phyloP scores from a whole-genome alignment of 2,888 invertebrate genomes.

The Agrochola circellaris region DNA sequence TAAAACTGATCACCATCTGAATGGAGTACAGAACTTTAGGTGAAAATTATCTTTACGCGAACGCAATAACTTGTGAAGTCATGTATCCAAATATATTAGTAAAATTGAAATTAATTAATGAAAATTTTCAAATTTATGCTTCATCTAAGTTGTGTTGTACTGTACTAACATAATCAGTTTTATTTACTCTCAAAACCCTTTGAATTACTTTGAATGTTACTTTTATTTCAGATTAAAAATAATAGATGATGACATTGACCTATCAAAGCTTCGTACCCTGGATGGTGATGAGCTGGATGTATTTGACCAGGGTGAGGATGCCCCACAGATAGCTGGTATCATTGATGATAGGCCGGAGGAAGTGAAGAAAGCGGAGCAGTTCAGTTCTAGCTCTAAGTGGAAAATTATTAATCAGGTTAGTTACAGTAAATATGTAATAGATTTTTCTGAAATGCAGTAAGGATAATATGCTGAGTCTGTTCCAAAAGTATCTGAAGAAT shows the following conservation, averaged over 20 bases:
- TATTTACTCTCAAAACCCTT: too few relatives aligned
- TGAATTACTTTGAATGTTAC: not conserved
- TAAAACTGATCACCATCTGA: too few relatives aligned
- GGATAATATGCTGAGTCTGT: not conserved
- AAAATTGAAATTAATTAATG: too few relatives aligned
- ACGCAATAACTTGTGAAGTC: too few relatives aligned
- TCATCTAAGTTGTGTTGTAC: too few relatives aligned
- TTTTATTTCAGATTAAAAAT: slow-evolving; percentile 92
- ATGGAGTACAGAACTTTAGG: too few relatives aligned
- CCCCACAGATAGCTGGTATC: slow-evolving; percentile 96
- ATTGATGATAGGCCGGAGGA: slow-evolving; percentile 95
- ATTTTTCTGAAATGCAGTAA: not conserved
- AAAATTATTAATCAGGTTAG: slow-evolving; percentile 85
- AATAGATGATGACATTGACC: slow-evolving; percentile 95
- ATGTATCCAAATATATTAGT: too few relatives aligned
- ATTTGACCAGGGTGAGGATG: slow-evolving; percentile 94
- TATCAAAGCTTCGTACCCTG: slow-evolving; percentile 91
- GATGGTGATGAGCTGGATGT: slow-evolving; percentile 93
- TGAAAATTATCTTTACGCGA: too few relatives aligned
- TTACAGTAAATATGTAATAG: not conserved
- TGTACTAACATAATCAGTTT: too few relatives aligned
- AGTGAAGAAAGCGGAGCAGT: slow-evolving; percentile 85
- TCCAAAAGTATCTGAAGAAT: too few relatives aligned
- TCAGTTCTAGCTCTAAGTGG: slow-evolving; percentile 86
- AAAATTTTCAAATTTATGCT: too few relatives aligned